Evolutionary conservation across 1,140 invertebrate genomes (phyloP), one percentile per base, ranked within the genome.

Genomic region (Latrodectus geometricus): DNA sequence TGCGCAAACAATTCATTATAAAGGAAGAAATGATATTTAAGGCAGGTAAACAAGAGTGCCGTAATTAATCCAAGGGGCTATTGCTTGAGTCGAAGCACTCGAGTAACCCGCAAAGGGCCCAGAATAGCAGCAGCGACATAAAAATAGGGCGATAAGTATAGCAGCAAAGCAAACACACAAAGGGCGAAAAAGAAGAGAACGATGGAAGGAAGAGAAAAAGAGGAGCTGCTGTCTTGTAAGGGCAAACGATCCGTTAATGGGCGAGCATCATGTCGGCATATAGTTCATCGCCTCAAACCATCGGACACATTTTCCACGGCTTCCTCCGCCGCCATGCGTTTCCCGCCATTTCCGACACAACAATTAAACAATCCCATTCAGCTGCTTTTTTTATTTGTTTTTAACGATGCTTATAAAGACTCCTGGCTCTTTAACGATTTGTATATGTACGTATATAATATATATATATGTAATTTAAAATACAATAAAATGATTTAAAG

Each of bases 241-340:
- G 82, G 56, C 82, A 84, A 84, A 84, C 82, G 82, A 84, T 84
- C 82, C 73, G 82, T 84, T 84, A 84, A 84, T 84, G 82, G 82
- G 73, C n/a, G 72, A 84, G 73, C 82, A 84, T 84, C 72, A 84
- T 84, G 82, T 84, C 72, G 56, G 70, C 35, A 68, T 68, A 76
- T 76, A 76, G 69, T 56, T 75, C 82, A 84, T 84, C 82, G 82
- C 73, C 82, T 23, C 72, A 76, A 84, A 84, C 82, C 72, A 84
- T 84, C 82, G 72, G 82, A 54, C 52, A 68, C 82, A 68, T 84
- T 75, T 83, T 82, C 69, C 78, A 65, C 77, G 65, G 20, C 54
- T 17, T 14, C 11, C 11, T 61, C 11, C 54, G 54, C 17, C 78
- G 78, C 52, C 78, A 54, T n/a, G n/a, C n/a, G n/a, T n/a, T n/a